Percentiles rank a stretch among this genome's conserved stretches.
phyloP scores from a whole-genome alignment of 2,888 invertebrate species.

The Ochropleura leucogaster region DNA sequence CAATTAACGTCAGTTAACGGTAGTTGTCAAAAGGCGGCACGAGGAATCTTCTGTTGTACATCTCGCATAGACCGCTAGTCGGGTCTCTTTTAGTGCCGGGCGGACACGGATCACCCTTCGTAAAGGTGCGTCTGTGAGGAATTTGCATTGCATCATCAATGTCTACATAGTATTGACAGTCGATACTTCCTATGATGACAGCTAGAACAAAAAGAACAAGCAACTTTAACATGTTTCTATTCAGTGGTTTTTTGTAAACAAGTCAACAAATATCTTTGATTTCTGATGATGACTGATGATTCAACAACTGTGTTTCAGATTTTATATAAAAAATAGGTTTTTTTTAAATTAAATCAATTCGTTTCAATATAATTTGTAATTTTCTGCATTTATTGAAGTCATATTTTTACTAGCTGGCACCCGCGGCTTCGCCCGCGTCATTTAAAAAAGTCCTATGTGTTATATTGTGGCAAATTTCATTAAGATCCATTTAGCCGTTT shows the following conservation, averaged over 20 bases:
- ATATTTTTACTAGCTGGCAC: too few species aligned
- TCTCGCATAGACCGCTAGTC: not conserved
- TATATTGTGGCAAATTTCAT: too few species aligned
- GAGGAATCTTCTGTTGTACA: not conserved
- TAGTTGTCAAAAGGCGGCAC: too few species aligned
- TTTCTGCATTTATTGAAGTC: too few species aligned
- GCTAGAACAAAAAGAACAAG: not conserved
- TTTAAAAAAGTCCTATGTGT: too few species aligned
- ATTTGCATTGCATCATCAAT: too few species aligned
- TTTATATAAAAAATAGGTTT: not conserved
- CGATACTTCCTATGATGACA: not conserved
- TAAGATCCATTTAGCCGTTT: too few species aligned
- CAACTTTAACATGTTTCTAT: constrained; percentile 10
- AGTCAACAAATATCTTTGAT: too few species aligned
- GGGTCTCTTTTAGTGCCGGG: not conserved
- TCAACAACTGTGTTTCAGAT: not conserved
- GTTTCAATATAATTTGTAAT: not conserved
- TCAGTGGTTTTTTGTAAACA: too few species aligned
- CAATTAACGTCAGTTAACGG: too few species aligned
- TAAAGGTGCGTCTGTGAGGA: too few species aligned
- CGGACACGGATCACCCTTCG: not conserved
- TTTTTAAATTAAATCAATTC: not conserved
- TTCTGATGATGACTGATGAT: not conserved
- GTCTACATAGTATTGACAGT: not conserved
- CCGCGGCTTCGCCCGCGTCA: too few species aligned